These are phyloP conservation scores for Urocitellus parryii DNA, from an alignment of 2,113 vertebrate genomes.

Conservation along the genomic window DNA sequence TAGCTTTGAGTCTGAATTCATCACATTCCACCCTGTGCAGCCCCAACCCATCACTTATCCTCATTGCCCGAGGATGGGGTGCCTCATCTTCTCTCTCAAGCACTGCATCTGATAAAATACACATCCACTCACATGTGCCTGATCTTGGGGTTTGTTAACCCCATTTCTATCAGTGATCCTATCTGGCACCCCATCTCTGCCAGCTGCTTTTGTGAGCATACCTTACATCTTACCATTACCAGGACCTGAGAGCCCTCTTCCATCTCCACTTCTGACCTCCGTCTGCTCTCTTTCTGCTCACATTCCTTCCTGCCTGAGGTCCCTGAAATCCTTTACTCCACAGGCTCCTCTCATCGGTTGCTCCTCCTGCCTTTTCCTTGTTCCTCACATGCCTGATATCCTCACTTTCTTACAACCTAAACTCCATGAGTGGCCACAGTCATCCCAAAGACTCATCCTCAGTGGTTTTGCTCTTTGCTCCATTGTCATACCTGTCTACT, in stretches of 20 bases:
- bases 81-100: not conserved
- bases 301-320: not conserved
- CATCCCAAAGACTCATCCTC: not conserved
- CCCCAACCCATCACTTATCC: not conserved
- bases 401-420: not conserved
- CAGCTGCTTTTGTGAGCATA: not conserved
- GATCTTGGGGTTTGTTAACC: not conserved
- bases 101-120: not conserved
- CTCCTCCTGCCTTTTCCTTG: not conserved
- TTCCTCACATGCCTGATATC: not conserved
- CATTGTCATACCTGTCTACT: not conserved
- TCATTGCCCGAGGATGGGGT: no score
- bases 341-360: not conserved
- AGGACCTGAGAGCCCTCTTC: not conserved
- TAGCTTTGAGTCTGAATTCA: not conserved
- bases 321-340: not conserved
- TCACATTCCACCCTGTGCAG: not conserved
- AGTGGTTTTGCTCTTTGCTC: not conserved
- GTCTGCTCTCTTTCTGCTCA: not conserved
- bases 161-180: not conserved
- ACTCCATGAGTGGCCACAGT: not conserved
- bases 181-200: not conserved
- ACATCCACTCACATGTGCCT: not conserved
- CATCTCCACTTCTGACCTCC: not conserved
- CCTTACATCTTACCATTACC: not conserved